Conservation (phyloP, 2,888 invertebrate genomes). For the Silvanus unidentatus region DNA sequence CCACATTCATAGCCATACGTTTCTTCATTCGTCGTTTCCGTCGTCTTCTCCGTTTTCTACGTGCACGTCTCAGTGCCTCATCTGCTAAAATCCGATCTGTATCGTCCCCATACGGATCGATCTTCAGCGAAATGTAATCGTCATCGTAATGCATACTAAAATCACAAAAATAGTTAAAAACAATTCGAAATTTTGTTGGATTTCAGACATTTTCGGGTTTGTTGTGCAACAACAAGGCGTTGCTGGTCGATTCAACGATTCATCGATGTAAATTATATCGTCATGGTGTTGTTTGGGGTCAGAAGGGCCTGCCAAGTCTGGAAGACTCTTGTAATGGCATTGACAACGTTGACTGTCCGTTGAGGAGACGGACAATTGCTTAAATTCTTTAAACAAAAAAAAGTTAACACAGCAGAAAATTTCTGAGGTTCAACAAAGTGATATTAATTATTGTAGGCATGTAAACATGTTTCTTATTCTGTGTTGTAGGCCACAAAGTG, state of each 20-base stretch:
- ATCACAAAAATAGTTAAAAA: constrained; percentile 14
- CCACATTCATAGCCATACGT: constrained; percentile 10
- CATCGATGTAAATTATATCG: constrained; percentile 20
- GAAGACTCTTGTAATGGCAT: constrained; percentile 13
- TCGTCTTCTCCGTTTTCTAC: constrained; percentile 41
- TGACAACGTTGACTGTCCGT: constrained; percentile 23
- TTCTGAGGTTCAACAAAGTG: constrained; percentile 8
- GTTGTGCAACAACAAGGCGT: constrained; percentile 23
- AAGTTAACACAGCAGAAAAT: constrained; percentile 5
- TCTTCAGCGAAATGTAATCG: constrained; percentile 50
- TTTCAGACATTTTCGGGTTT: constrained; percentile 15
- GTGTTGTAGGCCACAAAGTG: too few species aligned
- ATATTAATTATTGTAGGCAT: too few species aligned
- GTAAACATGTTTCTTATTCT: too few species aligned
- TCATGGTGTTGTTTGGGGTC: constrained; percentile 13
- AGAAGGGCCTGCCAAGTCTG: not conserved
- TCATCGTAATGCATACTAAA: constrained; percentile 48
- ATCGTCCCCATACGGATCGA: constrained; percentile 46
- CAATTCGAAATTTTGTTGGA: not conserved
- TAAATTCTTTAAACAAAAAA: constrained; percentile 42
- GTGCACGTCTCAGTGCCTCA: constrained; percentile 35
- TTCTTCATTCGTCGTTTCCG: constrained; percentile 36
- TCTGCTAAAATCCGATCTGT: constrained; percentile 34
- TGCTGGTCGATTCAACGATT: constrained; percentile 15
- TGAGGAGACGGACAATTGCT: constrained; percentile 31